A percentile compares a stretch with the other conserved stretches of the same genome.
Evolutionary conservation across 2,888 invertebrate genomes (phyloP).

Genomic region (Drosophila aldrichi): DNA sequence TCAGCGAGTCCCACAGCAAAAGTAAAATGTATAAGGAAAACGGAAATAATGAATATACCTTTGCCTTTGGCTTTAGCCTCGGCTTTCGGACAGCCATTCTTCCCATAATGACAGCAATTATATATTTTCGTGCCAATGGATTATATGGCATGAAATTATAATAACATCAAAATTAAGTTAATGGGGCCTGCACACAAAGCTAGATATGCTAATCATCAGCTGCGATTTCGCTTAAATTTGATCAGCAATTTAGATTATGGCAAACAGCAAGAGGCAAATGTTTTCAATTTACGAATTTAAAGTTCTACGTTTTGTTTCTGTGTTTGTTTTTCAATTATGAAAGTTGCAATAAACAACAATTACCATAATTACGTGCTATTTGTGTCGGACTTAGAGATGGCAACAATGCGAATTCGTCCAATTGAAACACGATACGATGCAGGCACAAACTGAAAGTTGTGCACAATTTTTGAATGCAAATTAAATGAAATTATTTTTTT

Average conservation of each 20-base stretch:
- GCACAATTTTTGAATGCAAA: too few relatives aligned
- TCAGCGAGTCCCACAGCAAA: constrained; percentile 5
- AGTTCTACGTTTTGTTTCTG: not conserved
- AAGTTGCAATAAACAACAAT: constrained; percentile 43
- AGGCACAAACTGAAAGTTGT: not conserved
- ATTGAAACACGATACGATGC: not conserved
- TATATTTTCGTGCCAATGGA: constrained; percentile 10
- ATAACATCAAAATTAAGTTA: constrained; percentile 31
- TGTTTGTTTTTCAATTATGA: not conserved
- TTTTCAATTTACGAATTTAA: constrained; percentile 1
- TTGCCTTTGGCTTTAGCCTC: constrained; percentile 12
- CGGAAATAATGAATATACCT: constrained; percentile 66
- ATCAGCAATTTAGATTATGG: constrained; percentile 28
- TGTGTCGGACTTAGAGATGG: not conserved
- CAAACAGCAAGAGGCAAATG: too few relatives aligned
- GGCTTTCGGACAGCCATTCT: constrained; percentile 37
- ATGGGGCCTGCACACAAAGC: constrained; percentile 29
- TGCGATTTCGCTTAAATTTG: constrained; percentile 32
- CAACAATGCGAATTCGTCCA: not conserved
- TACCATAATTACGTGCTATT: constrained; percentile 44
- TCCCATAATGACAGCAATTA: constrained; percentile 45
- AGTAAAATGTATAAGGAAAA: constrained; percentile 21
- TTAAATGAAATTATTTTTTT: too few relatives aligned
- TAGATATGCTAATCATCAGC: constrained; percentile 38
- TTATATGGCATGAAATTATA: constrained; percentile 2